Evolutionary conservation across 2,888 invertebrate species (phyloP).

Genomic region (Prosapia bicincta): DNA sequence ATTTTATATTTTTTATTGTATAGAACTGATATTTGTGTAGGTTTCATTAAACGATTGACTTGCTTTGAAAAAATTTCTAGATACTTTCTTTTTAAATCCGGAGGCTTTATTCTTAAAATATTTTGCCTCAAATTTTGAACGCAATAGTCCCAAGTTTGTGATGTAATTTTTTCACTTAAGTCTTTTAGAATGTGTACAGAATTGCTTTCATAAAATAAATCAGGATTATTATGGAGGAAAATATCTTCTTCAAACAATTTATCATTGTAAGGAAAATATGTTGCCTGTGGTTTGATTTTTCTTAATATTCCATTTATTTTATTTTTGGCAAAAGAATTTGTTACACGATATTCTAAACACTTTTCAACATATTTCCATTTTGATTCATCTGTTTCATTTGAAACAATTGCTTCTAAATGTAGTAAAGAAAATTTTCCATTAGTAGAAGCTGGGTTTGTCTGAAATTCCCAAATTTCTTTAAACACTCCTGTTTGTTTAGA

Average conservation of each 20-base stretch:
- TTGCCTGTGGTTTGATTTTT: not conserved
- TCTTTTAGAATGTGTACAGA: slow-evolving; percentile 2
- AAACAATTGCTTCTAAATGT: slow-evolving; percentile 5
- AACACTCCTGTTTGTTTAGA: slow-evolving; percentile 6
- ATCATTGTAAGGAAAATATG: not conserved
- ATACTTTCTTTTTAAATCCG: slow-evolving; percentile 1
- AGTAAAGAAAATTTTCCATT: not conserved
- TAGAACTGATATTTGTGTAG: not conserved
- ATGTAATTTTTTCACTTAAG: not conserved
- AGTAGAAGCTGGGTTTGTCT: not conserved
- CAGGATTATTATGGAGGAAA: slow-evolving; percentile 14
- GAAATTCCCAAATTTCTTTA: slow-evolving; percentile 10
- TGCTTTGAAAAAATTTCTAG: slow-evolving; percentile 4
- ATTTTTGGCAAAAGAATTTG: not conserved
- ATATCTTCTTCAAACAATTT: slow-evolving; percentile 17
- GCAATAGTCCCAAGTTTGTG: slow-evolving; percentile 14
- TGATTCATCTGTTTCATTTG: not conserved
- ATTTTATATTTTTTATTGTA: slow-evolving; percentile 9
- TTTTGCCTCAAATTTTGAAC: slow-evolving; percentile 9
- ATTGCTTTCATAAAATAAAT: slow-evolving; percentile 19
- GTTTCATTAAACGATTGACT: slow-evolving; percentile 6
- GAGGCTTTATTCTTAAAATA: not conserved
- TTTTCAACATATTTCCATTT: slow-evolving; percentile 3
- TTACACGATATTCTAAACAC: slow-evolving; percentile 6
- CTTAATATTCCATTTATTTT: slow-evolving; percentile 5